Evolutionary conservation across 1,140 invertebrate species (phyloP), one percentile per base, ranked within the genome.

Genomic region (Rhizoglyphus robini): DNA sequence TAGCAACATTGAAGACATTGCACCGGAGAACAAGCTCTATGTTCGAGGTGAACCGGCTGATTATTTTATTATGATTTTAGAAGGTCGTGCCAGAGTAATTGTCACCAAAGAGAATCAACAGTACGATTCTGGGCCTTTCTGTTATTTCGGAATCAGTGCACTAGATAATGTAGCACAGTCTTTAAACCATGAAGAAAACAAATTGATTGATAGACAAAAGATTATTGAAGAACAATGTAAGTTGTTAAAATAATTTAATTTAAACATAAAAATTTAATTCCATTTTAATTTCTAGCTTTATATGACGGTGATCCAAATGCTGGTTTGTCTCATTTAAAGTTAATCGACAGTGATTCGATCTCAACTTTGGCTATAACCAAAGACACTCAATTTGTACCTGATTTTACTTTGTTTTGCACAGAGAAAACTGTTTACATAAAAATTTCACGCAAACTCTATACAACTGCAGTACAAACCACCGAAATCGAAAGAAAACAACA

Each of bases 81-180:
- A 97, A 77, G 93, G 92, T 68, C 68, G 67, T 32, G 82, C 88
- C 13, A 87, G 90, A 85, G 88, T 18, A 77, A 90, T 27, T 82
- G 81, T 25, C 83, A 85, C 72, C 0, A 81, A 83, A 66, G 90
- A 95, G 76, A 88, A 87, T 74, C 79, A 96, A 65, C 81, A 86
- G 27, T 97, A 95, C 76, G 90, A 95, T 74, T 87, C 86, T 69
- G 93, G 94, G 2, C 91, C 93, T 4, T 97, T 97, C 76, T 91
- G 88, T 0, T 95, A 86, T 77, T 97, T 96, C 76, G 93, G 94
- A 29, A 83, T 84, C 5, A 88, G 94, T 75, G 78, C 78, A 31
- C 71, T 83, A 18, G 18, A 11, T 11, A 41, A 41, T 41, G 8
- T 18, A 18, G 36, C 36, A 18, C 36, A 8, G 18, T 41, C 8